These are phyloP conservation scores for Cyclargus thomasi DNA, from an alignment of 1,140 invertebrate genomes.

Conservation along the genomic window DNA sequence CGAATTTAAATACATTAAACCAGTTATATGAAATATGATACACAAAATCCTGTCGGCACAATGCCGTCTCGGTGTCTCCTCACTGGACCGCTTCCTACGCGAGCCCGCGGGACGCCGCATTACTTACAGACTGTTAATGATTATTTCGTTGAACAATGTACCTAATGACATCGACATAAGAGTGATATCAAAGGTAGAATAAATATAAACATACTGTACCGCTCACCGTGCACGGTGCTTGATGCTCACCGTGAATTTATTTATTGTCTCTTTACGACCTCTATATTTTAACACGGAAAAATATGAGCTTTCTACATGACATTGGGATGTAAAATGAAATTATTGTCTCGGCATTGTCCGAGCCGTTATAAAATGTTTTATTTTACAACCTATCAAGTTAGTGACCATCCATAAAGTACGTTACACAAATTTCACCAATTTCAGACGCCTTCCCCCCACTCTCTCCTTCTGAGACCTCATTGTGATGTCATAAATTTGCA, in stretches of 20 bases:
- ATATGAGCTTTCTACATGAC: not conserved
- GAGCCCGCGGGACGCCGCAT: conserved; percentile 26
- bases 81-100: conserved; percentile 59
- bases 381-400: not conserved
- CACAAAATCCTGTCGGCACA: conserved; percentile 2
- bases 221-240: not conserved
- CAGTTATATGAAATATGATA: conserved; percentile 8
- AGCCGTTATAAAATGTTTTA: not conserved
- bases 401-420: no score
- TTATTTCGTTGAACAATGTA: no score
- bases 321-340: not conserved
- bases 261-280: not conserved
- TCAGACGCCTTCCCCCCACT: no score
- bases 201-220: not conserved
- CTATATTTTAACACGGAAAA: not conserved
- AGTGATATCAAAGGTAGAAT: no score
- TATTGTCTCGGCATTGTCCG: not conserved
- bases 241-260: conserved; percentile 33
- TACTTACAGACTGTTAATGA: conserved; percentile 5
- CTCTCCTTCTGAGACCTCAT: no score
- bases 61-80: conserved; percentile 35
- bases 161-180: no score
- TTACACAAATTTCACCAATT: no score
- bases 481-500: no score
- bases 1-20: not conserved